Evolutionary conservation across 2,113 vertebrate species (phyloP), one percentile per base, ranked within the genome.

Genomic region (Neolamprologus devosi): DNA sequence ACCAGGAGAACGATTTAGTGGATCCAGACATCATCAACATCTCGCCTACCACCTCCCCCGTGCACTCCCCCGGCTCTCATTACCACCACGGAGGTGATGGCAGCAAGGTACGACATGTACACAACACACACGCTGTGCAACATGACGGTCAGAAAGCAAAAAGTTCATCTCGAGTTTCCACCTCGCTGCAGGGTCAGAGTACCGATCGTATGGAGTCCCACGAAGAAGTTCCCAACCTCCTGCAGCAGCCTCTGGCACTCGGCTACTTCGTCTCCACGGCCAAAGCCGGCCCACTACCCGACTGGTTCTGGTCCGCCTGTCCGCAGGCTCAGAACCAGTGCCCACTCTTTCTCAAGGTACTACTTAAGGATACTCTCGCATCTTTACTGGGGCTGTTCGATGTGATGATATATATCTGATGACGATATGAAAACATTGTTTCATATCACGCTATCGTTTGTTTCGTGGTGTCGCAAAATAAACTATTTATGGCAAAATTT

Each of bases 271-370:
- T 99, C 93, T 99, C 98, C 90, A 99, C 98, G 88, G 98, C 98
- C 42, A 98, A 98, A 97, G 97, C 98, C 40, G 98, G 98, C 93
- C 98, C 98, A 0, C 97, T 99, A 96, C 98, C 98, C 68, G 98
- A 99, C 97, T 99, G 98, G 98, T 99, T 99, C 97, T 99, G 98
- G 98, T 98, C 98, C 33, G 98, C 98, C 65, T 99, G 98, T 96
- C 98, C 98, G 92, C 98, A 99, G 97, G 98, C 98, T 96, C 98
- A 99, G 97, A 98, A 99, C 97, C 98, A 99, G 96, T 99, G 98
- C 96, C 98, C 98, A 84, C 97, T 99, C 57, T 97, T 96, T 87
- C 96, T 97, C 83, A 97, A 97, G 96, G 96, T 97, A 92, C 23
- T 10, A 7, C 9, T 4, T 26, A 47, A 58, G 7, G 4, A 49